phyloP scores from a whole-genome alignment of 1,140 invertebrate species.

The Trachelipus rathkii region DNA sequence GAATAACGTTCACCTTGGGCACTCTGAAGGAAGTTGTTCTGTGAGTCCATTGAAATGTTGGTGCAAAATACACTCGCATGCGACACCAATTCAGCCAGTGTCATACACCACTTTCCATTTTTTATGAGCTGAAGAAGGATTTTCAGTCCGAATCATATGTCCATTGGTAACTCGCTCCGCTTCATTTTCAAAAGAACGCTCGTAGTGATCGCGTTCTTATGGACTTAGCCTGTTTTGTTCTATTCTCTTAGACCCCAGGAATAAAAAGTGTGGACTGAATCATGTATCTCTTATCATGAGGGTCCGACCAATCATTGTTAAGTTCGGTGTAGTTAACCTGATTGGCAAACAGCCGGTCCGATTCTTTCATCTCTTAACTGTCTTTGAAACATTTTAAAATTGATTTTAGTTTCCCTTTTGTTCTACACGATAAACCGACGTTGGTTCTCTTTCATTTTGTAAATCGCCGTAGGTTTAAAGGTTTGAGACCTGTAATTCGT shows the following conservation, averaged over 20 bases:
- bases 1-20: constrained; percentile 63
- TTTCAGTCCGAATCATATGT: constrained; percentile 84
- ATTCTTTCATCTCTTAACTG: constrained; percentile 60
- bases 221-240: constrained; percentile 72
- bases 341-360: constrained; percentile 63
- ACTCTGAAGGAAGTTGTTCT: constrained; percentile 64
- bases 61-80: constrained; percentile 88
- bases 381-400: constrained; percentile 81
- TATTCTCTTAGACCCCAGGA: constrained; percentile 65
- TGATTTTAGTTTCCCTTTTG: constrained; percentile 80
- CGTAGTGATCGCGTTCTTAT: constrained; percentile 77
- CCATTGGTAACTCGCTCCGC: constrained; percentile 77
- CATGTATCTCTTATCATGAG: constrained; percentile 63
- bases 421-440: constrained; percentile 74
- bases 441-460: constrained; percentile 73
- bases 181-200: constrained; percentile 83
- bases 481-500: constrained; percentile 73
- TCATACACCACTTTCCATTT: constrained; percentile 86
- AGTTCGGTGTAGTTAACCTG: constrained; percentile 66
- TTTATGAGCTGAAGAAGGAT: constrained; percentile 77
- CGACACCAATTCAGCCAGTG: constrained; percentile 72
- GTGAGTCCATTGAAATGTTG: constrained; percentile 86
- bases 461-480: constrained; percentile 72
- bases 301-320: constrained; percentile 47
- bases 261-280: constrained; percentile 78